Conservation (phyloP, 2,797 vertebrate species). For the Sphaeramia orbicularis region DNA sequence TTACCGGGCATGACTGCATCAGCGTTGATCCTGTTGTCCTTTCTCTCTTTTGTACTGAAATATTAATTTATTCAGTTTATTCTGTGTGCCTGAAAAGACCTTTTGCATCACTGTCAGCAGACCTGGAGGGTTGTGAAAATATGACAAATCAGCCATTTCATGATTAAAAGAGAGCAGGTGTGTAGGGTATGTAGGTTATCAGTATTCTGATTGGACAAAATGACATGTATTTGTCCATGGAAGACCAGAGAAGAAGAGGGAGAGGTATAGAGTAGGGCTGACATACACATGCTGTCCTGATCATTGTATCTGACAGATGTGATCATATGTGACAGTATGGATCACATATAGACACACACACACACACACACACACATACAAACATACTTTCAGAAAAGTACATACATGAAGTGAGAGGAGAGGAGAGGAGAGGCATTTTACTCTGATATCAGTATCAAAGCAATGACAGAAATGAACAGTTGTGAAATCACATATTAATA, state of each 20-base stretch:
- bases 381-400: constrained; percentile 47
- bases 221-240: constrained; percentile 42
- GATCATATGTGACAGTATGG: constrained; percentile 39
- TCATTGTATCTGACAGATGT: constrained; percentile 52
- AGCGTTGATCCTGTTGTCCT: constrained; percentile 16
- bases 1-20: constrained; percentile 24
- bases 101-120: constrained; percentile 28
- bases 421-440: constrained; percentile 16
- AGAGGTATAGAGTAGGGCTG: constrained; percentile 33
- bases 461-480: constrained; percentile 43
- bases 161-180: constrained; percentile 19
- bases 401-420: constrained; percentile 36
- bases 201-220: constrained; percentile 43
- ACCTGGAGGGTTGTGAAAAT: constrained; percentile 19
- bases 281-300: constrained; percentile 45
- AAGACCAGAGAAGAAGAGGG: constrained; percentile 44
- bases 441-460: constrained; percentile 45
- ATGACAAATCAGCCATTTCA: constrained; percentile 19
- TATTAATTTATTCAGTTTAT: constrained; percentile 18
- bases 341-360: constrained; percentile 35
- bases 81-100: constrained; percentile 20
- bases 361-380: constrained; percentile 28
- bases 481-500: constrained; percentile 63
- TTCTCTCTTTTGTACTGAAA: constrained; percentile 37
- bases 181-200: constrained; percentile 14